Evolutionary conservation across 2,888 invertebrate species (phyloP).

Genomic region (Pachliopta kotzebuea): DNA sequence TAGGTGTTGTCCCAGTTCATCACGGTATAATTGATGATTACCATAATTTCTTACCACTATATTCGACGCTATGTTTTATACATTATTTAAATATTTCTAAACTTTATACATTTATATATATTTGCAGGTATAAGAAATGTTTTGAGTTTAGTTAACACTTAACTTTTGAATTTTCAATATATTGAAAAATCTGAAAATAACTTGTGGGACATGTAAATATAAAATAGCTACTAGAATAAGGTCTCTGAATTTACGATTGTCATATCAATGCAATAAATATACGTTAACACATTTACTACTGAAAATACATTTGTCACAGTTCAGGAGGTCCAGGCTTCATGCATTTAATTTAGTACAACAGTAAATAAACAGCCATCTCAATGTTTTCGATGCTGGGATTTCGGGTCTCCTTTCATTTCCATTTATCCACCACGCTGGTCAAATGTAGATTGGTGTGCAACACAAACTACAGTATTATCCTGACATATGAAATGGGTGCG

Average conservation of each 20-base stretch:
- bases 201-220: not conserved
- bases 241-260: conserved; percentile 7
- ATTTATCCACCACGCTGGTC: too few relatives aligned
- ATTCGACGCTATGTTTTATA: not conserved
- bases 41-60: not conserved
- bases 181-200: not conserved
- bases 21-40: not conserved
- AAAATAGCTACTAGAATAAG: not conserved
- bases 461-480: conserved; percentile 16
- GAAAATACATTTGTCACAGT: not conserved
- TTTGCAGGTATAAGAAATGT: not conserved
- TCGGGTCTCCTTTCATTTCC: too few relatives aligned
- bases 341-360: conserved; percentile 17
- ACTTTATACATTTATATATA: not conserved
- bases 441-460: too few relatives aligned
- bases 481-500: not conserved
- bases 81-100: not conserved
- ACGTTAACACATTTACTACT: not conserved
- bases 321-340: not conserved
- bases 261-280: conserved; percentile 25
- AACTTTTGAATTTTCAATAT: conserved; percentile 1
- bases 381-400: too few relatives aligned
- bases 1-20: conserved; percentile 12
- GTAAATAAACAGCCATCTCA: not conserved
- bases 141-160: conserved; percentile 11